Percentiles rank a stretch among this genome's conserved stretches.
These are phyloP conservation scores for Cyrtorhinus lividipennis DNA, from an alignment of 1,140 invertebrate species.

Conservation along the genomic window DNA sequence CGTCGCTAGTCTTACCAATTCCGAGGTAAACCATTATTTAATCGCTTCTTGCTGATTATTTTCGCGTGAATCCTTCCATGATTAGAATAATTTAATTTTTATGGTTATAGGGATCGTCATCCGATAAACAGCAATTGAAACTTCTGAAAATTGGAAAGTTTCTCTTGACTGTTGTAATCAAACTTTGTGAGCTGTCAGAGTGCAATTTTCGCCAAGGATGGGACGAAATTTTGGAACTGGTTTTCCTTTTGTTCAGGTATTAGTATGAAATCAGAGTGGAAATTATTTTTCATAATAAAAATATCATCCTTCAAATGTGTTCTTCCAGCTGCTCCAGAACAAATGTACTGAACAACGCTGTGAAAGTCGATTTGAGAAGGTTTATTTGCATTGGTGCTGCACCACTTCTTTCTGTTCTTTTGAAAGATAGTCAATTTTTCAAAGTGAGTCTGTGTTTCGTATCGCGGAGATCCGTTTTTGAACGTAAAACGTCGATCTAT, in stretches of 20 bases:
- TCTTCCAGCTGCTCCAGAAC: neutral
- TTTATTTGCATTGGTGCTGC: neutral
- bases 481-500: neutral
- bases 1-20: neutral
- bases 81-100: neutral
- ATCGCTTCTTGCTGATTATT: neutral
- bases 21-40: neutral
- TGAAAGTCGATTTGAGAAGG: neutral
- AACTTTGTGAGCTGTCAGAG: neutral
- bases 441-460: neutral
- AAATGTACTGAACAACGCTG: neutral
- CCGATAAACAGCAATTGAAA: neutral
- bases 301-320: neutral
- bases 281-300: neutral
- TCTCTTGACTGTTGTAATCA: neutral
- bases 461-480: neutral
- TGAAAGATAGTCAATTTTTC: neutral
- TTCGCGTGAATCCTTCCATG: neutral
- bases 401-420: neutral
- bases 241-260: neutral
- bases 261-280: neutral
- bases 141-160: neutral
- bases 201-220: neutral
- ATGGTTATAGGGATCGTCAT: no score
- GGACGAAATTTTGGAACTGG: neutral